Evolutionary conservation across 2,888 invertebrate genomes (phyloP).

Genomic region (Caenorhabditis panamensis): DNA sequence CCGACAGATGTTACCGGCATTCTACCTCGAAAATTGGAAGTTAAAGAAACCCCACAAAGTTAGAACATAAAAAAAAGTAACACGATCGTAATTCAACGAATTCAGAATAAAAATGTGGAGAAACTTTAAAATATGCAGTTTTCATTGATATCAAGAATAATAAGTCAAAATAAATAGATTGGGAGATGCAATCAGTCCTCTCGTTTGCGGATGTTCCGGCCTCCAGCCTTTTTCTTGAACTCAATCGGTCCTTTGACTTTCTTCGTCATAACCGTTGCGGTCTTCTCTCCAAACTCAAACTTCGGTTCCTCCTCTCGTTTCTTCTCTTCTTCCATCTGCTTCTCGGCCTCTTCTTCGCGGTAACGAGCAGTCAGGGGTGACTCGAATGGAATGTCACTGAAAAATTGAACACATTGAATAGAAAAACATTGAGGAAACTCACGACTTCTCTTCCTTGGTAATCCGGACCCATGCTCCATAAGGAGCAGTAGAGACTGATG

Average conservation of each 20-base stretch:
- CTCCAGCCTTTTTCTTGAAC: constrained; percentile 66
- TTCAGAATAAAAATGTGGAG: neutral
- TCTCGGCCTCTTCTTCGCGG: constrained; percentile 59
- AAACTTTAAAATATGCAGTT: no score
- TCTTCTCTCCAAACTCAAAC: constrained; percentile 70
- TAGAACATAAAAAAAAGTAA: neutral
- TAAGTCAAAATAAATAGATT: constrained; percentile 4
- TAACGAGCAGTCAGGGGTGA: constrained; percentile 65
- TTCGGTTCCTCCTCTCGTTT: constrained; percentile 61
- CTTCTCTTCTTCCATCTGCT: constrained; percentile 38
- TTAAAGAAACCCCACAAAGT: neutral
- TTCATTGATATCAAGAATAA: no score
- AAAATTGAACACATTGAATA: constrained; percentile 22
- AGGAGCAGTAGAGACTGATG: constrained; percentile 22
- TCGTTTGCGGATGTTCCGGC: constrained; percentile 65
- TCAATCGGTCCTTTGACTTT: constrained; percentile 70
- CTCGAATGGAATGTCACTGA: constrained; percentile 44
- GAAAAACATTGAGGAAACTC: neutral
- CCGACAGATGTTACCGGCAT: constrained; percentile 33
- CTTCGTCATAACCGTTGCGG: constrained; percentile 65
- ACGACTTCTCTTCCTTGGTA: constrained; percentile 55
- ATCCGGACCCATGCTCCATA: constrained; percentile 64
- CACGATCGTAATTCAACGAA: neutral
- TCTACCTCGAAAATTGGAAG: neutral
- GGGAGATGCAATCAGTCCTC: constrained; percentile 40